Evolutionary conservation across 2,797 vertebrate species (phyloP), one percentile per base, ranked within the genome.

Genomic region (Lepus oiostolus): DNA sequence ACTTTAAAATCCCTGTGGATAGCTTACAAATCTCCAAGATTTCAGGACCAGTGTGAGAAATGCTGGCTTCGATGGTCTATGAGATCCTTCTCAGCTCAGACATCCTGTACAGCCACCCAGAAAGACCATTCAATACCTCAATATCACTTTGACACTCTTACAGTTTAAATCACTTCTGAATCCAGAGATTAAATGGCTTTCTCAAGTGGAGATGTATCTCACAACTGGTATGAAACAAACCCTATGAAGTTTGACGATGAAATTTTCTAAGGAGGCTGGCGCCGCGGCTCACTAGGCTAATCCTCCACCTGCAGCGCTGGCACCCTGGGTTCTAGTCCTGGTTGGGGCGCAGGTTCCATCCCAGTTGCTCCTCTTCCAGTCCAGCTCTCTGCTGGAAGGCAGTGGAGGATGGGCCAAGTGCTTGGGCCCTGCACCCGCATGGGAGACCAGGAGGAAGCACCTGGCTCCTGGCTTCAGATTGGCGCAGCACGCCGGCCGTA

Each of bases 151-250:
- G 6, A 72, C 32, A 52, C 35, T 30, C 65, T 85, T 54, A 42
- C 79, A 65, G 30, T 79, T 82, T 77, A 85, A 96, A 75, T 88
- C 82, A 62, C 54, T 82, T 90, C 93, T 54, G 79, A 85, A 50
- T 71, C 42, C 42, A 54, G 79, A 95, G 58, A 90, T 54, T 75
- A 84, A 87, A 65, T 26, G 28, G 75, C 70, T 89, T 90, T 47
- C 83, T 94, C 68, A 95, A 80, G 24, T 75, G 21, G 17, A 83
- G 65, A 42, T 79, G 42, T 35, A 60, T 74, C 90, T 95, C 82
- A 71, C 42, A 83, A 30, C 42, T 22, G 47, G 70, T 35, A 42
- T 52, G 22, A 52, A 71, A 28, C 63, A 68, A 80, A 38, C n/a
- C 65, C n/a, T 7, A 4, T 28, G 30, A 32, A 93, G 47, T 42